phyloP scores from a whole-genome alignment of 1,140 invertebrate genomes.

The Aphelinus certus region DNA sequence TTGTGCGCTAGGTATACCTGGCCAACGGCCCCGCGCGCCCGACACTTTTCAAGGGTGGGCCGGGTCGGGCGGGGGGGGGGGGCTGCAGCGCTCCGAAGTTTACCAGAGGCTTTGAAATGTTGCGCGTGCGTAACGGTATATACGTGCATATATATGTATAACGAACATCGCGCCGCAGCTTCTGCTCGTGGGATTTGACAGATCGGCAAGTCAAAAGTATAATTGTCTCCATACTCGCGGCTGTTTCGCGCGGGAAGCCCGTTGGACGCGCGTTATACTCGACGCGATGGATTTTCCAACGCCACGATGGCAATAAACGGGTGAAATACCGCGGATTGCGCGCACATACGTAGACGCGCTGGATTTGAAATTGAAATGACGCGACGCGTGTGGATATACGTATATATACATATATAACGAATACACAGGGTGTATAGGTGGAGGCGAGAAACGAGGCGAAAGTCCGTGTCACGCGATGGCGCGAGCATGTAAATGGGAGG shows the following conservation, averaged over 20 bases:
- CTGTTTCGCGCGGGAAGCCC: too few species aligned
- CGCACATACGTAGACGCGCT: neutral
- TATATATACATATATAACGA: neutral
- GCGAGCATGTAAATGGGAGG: too few species aligned
- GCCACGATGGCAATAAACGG: too few species aligned
- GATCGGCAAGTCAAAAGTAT: too few species aligned
- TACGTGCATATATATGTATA: neutral
- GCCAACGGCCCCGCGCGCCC: constrained; percentile 7
- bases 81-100: neutral
- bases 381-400: neutral
- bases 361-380: neutral
- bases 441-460: neutral
- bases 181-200: too few species aligned
- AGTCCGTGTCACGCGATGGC: too few species aligned
- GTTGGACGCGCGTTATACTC: too few species aligned
- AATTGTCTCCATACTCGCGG: too few species aligned
- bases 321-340: too few species aligned
- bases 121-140: constrained; percentile 1
- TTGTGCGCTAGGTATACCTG: neutral
- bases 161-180: too few species aligned
- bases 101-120: neutral
- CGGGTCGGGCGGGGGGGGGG: neutral
- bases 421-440: too few species aligned
- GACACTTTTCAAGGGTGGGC: neutral
- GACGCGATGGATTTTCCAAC: too few species aligned